Evolutionary conservation across 2,888 invertebrate species (phyloP).

Genomic region (Osedax fenrisi): DNA sequence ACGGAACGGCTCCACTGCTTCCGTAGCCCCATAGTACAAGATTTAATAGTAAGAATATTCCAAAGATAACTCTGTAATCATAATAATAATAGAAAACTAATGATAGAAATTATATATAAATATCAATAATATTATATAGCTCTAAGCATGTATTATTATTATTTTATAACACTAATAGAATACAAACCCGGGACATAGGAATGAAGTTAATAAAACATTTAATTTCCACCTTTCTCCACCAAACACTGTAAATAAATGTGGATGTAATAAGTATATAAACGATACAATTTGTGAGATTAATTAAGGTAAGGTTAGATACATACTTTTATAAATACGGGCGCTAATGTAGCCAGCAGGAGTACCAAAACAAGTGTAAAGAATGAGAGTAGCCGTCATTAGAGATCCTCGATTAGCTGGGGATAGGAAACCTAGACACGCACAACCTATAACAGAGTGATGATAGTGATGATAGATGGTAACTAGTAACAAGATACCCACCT

Average conservation of each 20-base stretch:
- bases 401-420: conserved; percentile 97
- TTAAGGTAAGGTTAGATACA: conserved; percentile 32
- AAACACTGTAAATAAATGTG: conserved; percentile 60
- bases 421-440: conserved; percentile 95
- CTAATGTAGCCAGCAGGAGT: conserved; percentile 93
- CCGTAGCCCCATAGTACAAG: conserved; percentile 86
- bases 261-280: not conserved
- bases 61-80: conserved; percentile 71
- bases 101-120: not conserved
- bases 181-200: conserved; percentile 84
- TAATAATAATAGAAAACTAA: not conserved
- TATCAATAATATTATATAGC: not conserved
- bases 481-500: too few relatives aligned
- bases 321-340: conserved; percentile 87
- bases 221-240: conserved; percentile 97
- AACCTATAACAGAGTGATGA: conserved; percentile 56
- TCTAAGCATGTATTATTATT: not conserved
- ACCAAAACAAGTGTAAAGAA: conserved; percentile 87
- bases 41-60: conserved; percentile 92
- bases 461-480: not conserved
- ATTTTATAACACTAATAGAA: not conserved
- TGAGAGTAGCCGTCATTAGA: conserved; percentile 92
- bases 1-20: conserved; percentile 90
- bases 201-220: conserved; percentile 86
- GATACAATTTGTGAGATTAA: not conserved